These are phyloP conservation scores for Acanthococcus lagerstroemiae DNA, from an alignment of 2,888 invertebrate species.

Conservation along the genomic window DNA sequence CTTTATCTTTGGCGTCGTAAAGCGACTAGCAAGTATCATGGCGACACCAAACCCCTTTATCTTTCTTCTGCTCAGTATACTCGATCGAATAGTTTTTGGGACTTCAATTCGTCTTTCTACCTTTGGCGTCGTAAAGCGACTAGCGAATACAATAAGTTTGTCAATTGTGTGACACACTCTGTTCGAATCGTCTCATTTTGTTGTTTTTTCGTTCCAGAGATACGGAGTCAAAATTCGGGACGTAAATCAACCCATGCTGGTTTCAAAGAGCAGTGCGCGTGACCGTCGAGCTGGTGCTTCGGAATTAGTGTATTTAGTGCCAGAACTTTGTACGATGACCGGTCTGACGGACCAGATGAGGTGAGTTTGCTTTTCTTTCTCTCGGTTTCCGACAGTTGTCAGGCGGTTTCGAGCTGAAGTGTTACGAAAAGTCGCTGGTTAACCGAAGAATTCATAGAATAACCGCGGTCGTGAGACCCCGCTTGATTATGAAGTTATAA, in stretches of 20 bases:
- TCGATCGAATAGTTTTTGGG: no score
- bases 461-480: no score
- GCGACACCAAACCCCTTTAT: no score
- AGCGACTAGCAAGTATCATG: no score
- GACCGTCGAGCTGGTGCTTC: slow-evolving; percentile 57
- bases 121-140: background rate
- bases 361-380: no score
- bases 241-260: slow-evolving; percentile 64
- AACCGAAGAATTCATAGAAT: no score
- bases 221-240: background rate
- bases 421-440: no score
- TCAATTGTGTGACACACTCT: background rate
- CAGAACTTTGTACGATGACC: slow-evolving; percentile 75
- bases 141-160: no score
- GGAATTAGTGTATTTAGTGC: slow-evolving; percentile 62
- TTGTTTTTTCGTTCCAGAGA: background rate
- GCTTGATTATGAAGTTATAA: no score
- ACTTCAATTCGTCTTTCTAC: background rate
- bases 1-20: background rate
- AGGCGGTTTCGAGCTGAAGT: no score
- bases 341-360: slow-evolving; percentile 65
- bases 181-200: background rate
- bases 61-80: no score
- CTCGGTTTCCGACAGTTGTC: no score
- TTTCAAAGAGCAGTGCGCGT: slow-evolving; percentile 55